Conservation (phyloP, 1,140 invertebrate species). For the Holcopasites calliopsidis region DNA sequence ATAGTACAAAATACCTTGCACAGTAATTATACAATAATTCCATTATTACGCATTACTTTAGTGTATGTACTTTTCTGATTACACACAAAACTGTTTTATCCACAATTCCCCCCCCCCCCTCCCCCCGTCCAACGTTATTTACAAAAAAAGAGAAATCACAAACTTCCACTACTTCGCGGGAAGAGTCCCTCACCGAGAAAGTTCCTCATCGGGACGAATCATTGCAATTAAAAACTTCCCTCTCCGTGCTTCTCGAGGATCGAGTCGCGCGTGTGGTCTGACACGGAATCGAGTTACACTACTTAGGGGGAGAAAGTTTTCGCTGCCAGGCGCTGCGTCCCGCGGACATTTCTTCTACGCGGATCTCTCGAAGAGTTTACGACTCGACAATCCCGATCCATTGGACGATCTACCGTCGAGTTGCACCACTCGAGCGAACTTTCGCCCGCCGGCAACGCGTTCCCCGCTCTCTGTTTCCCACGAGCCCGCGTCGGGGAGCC, state of each 20-base stretch:
- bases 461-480: not conserved
- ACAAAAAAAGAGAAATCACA: not conserved
- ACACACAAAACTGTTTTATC: too few relatives aligned
- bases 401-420: not conserved
- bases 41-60: too few relatives aligned
- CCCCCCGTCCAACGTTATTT: not conserved
- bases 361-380: slow-evolving; percentile 1
- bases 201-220: not conserved
- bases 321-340: not conserved
- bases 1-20: too few relatives aligned
- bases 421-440: not conserved
- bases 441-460: not conserved
- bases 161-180: too few relatives aligned
- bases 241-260: not conserved
- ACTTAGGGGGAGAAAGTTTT: slow-evolving; percentile 19
- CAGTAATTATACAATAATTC: too few relatives aligned
- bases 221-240: slow-evolving; percentile 24
- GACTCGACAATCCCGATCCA: slow-evolving; percentile 17
- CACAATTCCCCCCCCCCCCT: not conserved
- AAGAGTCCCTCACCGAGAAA: not conserved
- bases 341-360: not conserved
- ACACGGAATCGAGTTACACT: slow-evolving; percentile 4
- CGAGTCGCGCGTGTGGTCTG: not conserved
- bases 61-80: too few relatives aligned
- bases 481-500: not conserved